Evolutionary conservation across 2,888 invertebrate genomes (phyloP), one percentile per base, ranked within the genome.

Genomic region (Orthosia gothica): DNA sequence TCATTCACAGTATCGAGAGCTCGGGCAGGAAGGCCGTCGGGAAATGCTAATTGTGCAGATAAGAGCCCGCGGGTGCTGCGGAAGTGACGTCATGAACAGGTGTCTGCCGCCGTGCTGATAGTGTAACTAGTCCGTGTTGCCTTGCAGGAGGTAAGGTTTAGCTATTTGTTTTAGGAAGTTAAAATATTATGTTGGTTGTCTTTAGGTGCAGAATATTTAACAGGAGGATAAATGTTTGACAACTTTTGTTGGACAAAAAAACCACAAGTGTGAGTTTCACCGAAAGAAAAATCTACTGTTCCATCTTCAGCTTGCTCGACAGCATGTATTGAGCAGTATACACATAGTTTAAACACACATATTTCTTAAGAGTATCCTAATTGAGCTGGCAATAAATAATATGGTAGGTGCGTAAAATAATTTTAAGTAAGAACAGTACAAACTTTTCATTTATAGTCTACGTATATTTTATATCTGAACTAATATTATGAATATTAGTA

Each of bases 41-140:
- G 84, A 87, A 85, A 89, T 91, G 89, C 87, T 89, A 91, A 91
- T 90, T 71, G 85, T 85, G 85, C 58, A 78, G 91, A 90, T 91
- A 91, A 89, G 86, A 74, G 80, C 80, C 88, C 70, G 85, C 85
- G 84, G 87, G 88, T 83, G 79, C 76, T 90, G 88, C 91, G 89
- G 88, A 71, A 58, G 79, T 88, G 84, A 88, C 84, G 87, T 87
- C 86, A 89, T 62, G 64, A 70, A 78, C 87, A 85, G 84, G 85
- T 87, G 85, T 65, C 74, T 71, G 57, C 59, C 64, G 52, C 80
- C 58, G 55, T 70, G 71, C 55, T 61, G 85, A 82, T 84, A 78
- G 77, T 54, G 63, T 70, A 72, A 76, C 72, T 76, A 77, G 84
- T 72, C 52, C 75, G 66, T 65, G 70, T 68, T 63, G 47, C 55